Base-by-base conservation (phyloP, 2,113 vertebrate genomes). In the Anhinga anhinga region DNA sequence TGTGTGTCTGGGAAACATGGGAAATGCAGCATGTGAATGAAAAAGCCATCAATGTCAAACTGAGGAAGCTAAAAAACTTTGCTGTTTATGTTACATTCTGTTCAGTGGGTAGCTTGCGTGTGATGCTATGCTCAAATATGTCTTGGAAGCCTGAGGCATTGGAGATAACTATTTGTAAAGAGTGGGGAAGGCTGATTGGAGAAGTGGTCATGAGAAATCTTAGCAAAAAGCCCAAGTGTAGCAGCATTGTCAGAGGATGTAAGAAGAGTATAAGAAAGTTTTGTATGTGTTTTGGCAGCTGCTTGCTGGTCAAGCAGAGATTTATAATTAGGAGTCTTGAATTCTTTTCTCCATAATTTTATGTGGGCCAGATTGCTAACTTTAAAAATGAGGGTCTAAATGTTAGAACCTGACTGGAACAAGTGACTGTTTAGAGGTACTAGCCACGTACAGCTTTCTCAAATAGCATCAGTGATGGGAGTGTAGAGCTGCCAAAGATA, bases 171-270 rank as follows among this genome's bases (percentile, higher is more conserved):
- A 0, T 71, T 85, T 86, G 36, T 73, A 14, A 76, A 82, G 20
- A 0, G 1, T 2, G 2, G 12, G 12, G 10, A 66, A 19, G 10
- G 17, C 45, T 92, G 4, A 2, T 7, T 70, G 59, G 25, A 59
- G 59, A 59, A 36, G 13, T 12, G 4, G 5, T 79, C 12, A 5
- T 52, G 45, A 73, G 53, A 81, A 72, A 36, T 27, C 21, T 49
- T 70, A 50, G 32, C 50, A 85, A 76, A 92, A 89, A 71, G 8
- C 13, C 3, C 0, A 44, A 32, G n/a, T 4, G 4, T 58, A 53
- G n/a, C 0, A 0, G 11, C 19, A 8, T 13, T 61, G 27, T 74
- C 14, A 74, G 36, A 73, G 49, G 58, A 47, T 47, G 8, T 6
- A 58, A 56, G 42, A 45, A 50, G 26, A 62, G 7, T 15, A 1